Evolutionary conservation across 2,113 vertebrate species (phyloP).

Genomic region (Choloepus hoffmanni): DNA sequence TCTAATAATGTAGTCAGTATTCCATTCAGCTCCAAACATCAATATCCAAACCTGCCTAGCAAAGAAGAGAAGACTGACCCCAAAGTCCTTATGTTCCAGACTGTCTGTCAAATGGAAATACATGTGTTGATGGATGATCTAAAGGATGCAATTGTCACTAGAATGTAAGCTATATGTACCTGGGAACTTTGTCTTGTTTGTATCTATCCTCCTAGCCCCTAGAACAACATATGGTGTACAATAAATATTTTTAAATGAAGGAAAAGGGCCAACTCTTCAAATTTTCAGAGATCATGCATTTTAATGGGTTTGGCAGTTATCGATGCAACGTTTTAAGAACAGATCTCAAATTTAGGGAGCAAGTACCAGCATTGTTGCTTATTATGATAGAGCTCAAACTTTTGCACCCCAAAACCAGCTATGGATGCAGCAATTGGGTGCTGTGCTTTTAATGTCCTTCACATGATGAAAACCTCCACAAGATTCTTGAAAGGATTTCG

Average conservation of each 20-base stretch:
- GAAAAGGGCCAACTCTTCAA: not conserved
- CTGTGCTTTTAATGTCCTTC: not conserved
- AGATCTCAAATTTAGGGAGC: not conserved
- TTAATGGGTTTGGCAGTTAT: not conserved
- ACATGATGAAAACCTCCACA: not conserved
- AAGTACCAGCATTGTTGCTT: not conserved
- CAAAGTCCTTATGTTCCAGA: not conserved
- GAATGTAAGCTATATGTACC: not conserved
- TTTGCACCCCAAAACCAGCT: not conserved
- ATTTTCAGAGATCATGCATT: not conserved
- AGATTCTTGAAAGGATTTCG: not conserved
- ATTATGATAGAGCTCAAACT: not conserved
- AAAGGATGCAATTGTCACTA: not conserved
- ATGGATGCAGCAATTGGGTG: not conserved
- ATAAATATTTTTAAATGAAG: not conserved
- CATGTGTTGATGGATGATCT: not conserved
- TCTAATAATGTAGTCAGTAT: not conserved
- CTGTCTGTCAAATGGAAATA: not conserved
- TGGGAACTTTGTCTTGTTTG: not conserved
- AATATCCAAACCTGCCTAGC: not conserved
- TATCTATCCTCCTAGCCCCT: not conserved
- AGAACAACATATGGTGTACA: not conserved
- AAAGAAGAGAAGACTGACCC: not conserved
- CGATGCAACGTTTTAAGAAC: not conserved
- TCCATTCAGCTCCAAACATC: not conserved